Evolutionary conservation across 2,797 vertebrate genomes (phyloP).

Genomic region (Decapterus maruadsi): DNA sequence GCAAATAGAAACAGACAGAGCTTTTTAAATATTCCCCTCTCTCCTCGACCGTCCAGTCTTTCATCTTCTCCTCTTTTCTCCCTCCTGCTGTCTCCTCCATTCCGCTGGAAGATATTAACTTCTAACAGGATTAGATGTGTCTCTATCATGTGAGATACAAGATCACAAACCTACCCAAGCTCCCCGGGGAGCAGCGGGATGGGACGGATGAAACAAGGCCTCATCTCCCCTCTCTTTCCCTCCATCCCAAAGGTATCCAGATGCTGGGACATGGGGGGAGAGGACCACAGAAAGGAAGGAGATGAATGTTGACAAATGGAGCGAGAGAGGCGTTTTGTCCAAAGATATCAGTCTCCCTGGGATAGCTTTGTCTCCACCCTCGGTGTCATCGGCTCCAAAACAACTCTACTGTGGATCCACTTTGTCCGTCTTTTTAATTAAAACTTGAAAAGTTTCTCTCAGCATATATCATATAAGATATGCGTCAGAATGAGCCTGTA

Average conservation of each 20-base stretch:
- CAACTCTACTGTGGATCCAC: constrained; percentile 42
- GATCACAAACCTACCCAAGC: constrained; percentile 75
- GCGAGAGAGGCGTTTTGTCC: constrained; percentile 72
- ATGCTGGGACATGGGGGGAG: constrained; percentile 65
- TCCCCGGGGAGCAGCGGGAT: constrained; percentile 65
- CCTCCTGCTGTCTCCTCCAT: constrained; percentile 68
- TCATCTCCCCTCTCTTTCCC: constrained; percentile 44
- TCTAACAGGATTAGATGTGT: constrained; percentile 84
- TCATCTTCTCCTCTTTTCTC: constrained; percentile 63
- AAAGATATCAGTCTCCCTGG: constrained; percentile 75
- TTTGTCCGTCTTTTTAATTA: constrained; percentile 63
- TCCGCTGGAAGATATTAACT: constrained; percentile 71
- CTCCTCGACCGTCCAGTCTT: constrained; percentile 52
- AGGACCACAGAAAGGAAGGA: constrained; percentile 55
- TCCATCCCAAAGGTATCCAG: constrained; percentile 78
- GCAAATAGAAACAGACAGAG: constrained; percentile 38
- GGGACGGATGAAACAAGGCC: constrained; percentile 66
- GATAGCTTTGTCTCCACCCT: constrained; percentile 56
- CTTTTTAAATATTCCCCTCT: constrained; percentile 58
- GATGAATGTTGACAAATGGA: constrained; percentile 72
- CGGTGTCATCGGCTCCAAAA: constrained; percentile 59
- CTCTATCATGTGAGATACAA: constrained; percentile 82
- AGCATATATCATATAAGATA: constrained; percentile 57
- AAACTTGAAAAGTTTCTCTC: constrained; percentile 62
- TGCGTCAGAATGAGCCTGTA: constrained; percentile 81